These are phyloP conservation scores for Dryomyza anilis DNA, from an alignment of 2,888 invertebrate genomes.

Conservation along the genomic window DNA sequence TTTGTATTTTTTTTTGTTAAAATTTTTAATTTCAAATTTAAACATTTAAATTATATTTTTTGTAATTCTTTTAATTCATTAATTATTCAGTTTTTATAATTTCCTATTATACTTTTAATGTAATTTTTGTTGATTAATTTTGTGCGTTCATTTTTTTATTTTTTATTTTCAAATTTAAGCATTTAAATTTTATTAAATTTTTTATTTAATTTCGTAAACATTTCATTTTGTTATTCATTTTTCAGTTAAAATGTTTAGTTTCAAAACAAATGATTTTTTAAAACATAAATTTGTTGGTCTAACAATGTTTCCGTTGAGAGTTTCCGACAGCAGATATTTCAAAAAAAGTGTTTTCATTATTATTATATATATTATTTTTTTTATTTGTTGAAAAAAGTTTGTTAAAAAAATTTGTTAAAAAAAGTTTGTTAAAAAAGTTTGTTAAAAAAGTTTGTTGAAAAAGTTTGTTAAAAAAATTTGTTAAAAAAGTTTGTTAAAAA, in stretches of 20 bases:
- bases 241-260: neutral
- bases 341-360: neutral
- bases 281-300: conserved; percentile 52
- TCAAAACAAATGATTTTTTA: conserved; percentile 28
- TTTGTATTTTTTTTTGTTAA: neutral
- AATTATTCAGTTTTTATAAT: conserved; percentile 25
- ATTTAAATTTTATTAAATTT: neutral
- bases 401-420: too few species aligned
- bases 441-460: too few species aligned
- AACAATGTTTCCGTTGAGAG: conserved; percentile 47
- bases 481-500: too few species aligned
- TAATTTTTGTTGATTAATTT: neutral
- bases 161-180: neutral
- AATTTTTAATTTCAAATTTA: too few species aligned
- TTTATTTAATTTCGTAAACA: too few species aligned
- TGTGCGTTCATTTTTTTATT: too few species aligned
- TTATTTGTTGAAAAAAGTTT: neutral
- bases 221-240: too few species aligned
- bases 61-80: neutral
- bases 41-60: too few species aligned
- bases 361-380: neutral
- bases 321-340: neutral
- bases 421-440: too few species aligned
- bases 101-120: conserved; percentile 32
- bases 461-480: too few species aligned